Evolutionary conservation across 2,113 vertebrate genomes (phyloP), one percentile per base, ranked within the genome.

Genomic region (Chloroceryle aenea): DNA sequence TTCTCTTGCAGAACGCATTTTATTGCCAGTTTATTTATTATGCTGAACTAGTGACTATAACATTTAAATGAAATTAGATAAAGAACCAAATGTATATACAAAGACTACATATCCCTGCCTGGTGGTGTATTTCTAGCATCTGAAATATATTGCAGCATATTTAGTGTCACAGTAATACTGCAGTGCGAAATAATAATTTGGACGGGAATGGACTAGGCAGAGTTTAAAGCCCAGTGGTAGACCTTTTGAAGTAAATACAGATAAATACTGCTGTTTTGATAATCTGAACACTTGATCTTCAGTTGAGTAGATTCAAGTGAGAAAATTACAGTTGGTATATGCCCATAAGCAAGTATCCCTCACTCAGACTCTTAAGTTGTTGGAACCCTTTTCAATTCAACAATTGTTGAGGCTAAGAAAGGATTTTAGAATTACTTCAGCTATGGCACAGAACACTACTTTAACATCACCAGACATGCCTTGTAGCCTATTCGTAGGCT

Each of bases 1-100:
- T 93, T 87, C 66, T 81, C 34, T 56, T 80, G 26, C 73, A 95
- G 75, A 92, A 93, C 89, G 67, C n/a, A 26, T 91, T 43, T 75
- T 83, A n/a, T 55, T 95, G 80, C 48, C 36, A 91, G 32, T 67
- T 23, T 53, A 2, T 69, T 61, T 90, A 42, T 82, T 76, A 61
- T 14, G 40, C 53, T 96, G 58, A 20, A 64, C 48, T 96, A 42
- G 53, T 82, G 81, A 58, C 30, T 75, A 16, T 68, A 40, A 36
- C 59, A 72, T 10, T 63, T 73, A 76, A 64, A 42, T 74, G 12
- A 86, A 79, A 71, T 53, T 4, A 71, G 48, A 6, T 80, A 38
- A 64, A 79, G 56, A 82, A 48, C 21, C 9, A 17, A 58, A 48
- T 17, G 7, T 63, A 2, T 83, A 22, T 56, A 69, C 22, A 34